Percentiles rank a stretch among this genome's conserved stretches.
These are phyloP conservation scores for Cordilura impudica DNA, from an alignment of 2,888 invertebrate species.

Conservation along the genomic window DNA sequence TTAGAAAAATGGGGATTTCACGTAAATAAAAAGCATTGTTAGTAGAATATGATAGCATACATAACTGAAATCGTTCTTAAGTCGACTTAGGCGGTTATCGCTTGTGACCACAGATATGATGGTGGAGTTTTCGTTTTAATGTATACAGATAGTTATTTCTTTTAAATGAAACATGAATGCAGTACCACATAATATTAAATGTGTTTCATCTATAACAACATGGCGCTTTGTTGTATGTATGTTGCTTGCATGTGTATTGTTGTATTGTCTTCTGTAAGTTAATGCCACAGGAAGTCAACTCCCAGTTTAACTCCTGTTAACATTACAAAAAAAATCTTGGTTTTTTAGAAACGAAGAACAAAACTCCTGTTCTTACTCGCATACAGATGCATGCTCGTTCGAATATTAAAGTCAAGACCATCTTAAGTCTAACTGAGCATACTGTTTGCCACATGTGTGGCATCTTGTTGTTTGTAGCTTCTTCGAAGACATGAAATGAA, in stretches of 20 bases:
- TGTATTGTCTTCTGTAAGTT: slow-evolving; percentile 38
- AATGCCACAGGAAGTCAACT: slow-evolving; percentile 57
- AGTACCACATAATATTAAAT: slow-evolving; percentile 28
- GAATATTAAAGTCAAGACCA: slow-evolving; percentile 31
- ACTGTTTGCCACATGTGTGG: slow-evolving; percentile 56
- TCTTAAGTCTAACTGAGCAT: slow-evolving; percentile 32
- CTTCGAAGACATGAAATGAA: slow-evolving; percentile 44
- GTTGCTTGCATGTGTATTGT: slow-evolving; percentile 22
- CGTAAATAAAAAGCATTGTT: no score
- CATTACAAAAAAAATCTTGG: slow-evolving; percentile 40
- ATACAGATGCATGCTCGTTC: background rate
- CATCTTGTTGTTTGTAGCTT: slow-evolving; percentile 33
- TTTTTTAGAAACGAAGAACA: slow-evolving; percentile 3
- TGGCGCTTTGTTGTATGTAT: slow-evolving; percentile 47
- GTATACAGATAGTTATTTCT: background rate
- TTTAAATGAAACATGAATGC: background rate
- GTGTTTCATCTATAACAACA: slow-evolving; percentile 51
- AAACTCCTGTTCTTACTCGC: no score
- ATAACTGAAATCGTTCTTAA: no score
- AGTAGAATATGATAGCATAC: no score
- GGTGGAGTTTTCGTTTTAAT: background rate
- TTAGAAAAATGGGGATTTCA: no score
- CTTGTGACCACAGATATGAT: no score
- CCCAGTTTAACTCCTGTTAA: slow-evolving; percentile 54
- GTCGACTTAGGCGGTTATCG: no score